A percentile compares a stretch with the other conserved stretches of the same genome.
These are phyloP conservation scores for Engystomops pustulosus DNA, from an alignment of 2,113 vertebrate species.

Conservation along the genomic window DNA sequence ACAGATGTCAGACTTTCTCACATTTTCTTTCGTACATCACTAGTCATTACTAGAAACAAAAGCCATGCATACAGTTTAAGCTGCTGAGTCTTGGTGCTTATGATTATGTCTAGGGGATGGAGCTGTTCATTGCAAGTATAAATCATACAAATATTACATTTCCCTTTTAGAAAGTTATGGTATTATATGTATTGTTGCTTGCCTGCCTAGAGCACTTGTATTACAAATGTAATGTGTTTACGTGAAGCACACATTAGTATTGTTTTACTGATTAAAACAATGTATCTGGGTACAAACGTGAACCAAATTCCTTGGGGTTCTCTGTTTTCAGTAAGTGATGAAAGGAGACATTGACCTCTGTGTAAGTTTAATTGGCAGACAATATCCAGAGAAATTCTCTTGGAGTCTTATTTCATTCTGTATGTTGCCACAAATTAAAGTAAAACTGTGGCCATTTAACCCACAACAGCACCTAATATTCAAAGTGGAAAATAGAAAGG, in stretches of 20 bases:
- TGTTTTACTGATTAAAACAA: slow-evolving; percentile 50
- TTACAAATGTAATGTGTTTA: slow-evolving; percentile 35
- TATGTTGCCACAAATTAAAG: slow-evolving; percentile 25
- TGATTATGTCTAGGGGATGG: background rate
- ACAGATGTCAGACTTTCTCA: too few species aligned
- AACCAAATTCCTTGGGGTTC: slow-evolving; percentile 41
- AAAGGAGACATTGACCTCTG: slow-evolving; percentile 49
- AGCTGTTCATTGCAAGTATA: slow-evolving; percentile 14
- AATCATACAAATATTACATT: background rate
- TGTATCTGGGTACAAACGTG: slow-evolving; percentile 33
- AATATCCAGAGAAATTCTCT: slow-evolving; percentile 45
- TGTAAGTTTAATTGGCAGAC: slow-evolving; percentile 53
- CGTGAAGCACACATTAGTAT: slow-evolving; percentile 34
- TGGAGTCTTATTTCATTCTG: slow-evolving; percentile 28
- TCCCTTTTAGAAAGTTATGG: background rate
- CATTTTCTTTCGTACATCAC: too few species aligned
- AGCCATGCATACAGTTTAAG: background rate
- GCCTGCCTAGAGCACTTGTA: slow-evolving; percentile 34
- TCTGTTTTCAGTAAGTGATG: slow-evolving; percentile 50
- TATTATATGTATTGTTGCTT: slow-evolving; percentile 11
- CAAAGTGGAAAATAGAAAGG: background rate
- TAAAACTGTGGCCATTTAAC: background rate
- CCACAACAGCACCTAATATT: background rate
- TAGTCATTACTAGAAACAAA: background rate
- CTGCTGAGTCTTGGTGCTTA: background rate